phyloP scores from a whole-genome alignment of 2,797 vertebrate genomes.

The Sebastes taczanowskii region DNA sequence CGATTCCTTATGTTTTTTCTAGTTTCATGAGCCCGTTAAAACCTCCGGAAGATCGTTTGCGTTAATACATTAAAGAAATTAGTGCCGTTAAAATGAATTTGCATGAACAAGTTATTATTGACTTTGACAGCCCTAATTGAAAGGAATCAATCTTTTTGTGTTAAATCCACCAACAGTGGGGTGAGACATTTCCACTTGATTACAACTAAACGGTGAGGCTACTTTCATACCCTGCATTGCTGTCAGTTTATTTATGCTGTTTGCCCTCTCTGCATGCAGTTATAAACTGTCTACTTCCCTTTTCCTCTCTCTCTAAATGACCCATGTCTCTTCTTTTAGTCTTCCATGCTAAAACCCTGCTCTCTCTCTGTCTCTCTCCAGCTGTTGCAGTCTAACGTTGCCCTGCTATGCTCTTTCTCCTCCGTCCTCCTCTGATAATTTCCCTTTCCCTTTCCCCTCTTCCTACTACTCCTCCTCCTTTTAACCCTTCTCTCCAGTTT shows the following conservation, averaged over 20 bases:
- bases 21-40: too few species aligned
- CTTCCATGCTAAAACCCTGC: background rate
- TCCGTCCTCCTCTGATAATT: slow-evolving; percentile 20
- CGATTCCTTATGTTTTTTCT: too few species aligned
- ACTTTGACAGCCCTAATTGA: too few species aligned
- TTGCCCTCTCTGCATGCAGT: background rate
- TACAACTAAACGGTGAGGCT: background rate
- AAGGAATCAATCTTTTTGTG: background rate
- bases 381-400: slow-evolving; percentile 20
- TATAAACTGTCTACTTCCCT: slow-evolving; percentile 20
- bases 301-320: slow-evolving; percentile 23
- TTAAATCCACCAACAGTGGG: background rate
- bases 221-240: background rate
- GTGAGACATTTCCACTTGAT: background rate
- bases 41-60: too few species aligned
- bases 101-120: too few species aligned
- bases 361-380: background rate
- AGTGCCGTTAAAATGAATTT: too few species aligned
- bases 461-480: slow-evolving; percentile 4
- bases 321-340: slow-evolving; percentile 8
- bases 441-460: slow-evolving; percentile 30
- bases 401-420: slow-evolving; percentile 15
- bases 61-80: too few species aligned
- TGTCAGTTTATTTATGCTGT: background rate
- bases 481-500: slow-evolving; percentile 35